Conservation (phyloP, 2,113 vertebrate species). For the Genyomyrus donnyi region DNA sequence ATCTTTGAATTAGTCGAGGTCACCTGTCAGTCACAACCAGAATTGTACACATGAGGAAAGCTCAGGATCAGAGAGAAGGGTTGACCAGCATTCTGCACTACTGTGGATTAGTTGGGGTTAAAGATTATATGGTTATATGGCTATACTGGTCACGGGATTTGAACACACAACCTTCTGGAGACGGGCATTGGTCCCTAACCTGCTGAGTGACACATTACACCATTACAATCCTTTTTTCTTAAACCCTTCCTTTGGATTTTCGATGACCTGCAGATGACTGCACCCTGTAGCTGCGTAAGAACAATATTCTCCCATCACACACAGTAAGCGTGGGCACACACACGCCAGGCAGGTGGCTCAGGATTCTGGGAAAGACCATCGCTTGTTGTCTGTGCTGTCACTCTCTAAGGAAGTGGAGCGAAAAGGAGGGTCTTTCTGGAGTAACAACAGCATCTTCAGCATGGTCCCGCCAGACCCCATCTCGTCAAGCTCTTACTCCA, state of each 20-base stretch:
- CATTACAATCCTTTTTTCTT: background rate
- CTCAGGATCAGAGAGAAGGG: background rate
- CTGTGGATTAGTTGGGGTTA: background rate
- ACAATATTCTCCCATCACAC: background rate
- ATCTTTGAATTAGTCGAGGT: background rate
- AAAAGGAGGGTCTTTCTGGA: background rate
- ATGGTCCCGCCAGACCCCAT: background rate
- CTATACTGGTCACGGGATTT: background rate
- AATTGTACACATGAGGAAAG: background rate
- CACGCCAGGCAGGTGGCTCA: background rate
- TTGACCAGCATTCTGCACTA: background rate
- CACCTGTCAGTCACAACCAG: background rate
- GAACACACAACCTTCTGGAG: background rate
- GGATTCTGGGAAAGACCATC: background rate
- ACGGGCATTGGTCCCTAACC: background rate
- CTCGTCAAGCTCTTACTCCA: background rate
- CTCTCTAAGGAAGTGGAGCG: background rate
- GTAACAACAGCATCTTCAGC: background rate
- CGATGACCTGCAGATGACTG: background rate
- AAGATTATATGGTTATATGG: background rate
- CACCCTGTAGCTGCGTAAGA: background rate
- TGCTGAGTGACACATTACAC: background rate
- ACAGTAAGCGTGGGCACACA: background rate
- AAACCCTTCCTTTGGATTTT: background rate
- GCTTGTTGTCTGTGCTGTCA: background rate